Evolutionary conservation across 2,113 vertebrate species (phyloP).

Genomic region (Notarius quadriscutis): DNA sequence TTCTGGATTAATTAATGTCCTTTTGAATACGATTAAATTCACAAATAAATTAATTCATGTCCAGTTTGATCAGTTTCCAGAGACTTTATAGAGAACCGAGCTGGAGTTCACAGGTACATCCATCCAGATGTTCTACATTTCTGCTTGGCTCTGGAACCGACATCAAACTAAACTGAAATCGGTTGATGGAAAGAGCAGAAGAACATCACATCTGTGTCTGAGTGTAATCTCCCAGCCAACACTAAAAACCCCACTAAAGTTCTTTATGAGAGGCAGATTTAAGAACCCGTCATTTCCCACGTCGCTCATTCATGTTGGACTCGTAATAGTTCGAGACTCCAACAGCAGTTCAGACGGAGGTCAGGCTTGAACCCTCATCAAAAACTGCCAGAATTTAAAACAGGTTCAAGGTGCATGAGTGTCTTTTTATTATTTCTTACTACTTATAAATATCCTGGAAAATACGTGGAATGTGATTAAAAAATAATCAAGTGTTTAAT

Average conservation of each 20-base stretch:
- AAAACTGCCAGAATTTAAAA: neutral
- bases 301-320: neutral
- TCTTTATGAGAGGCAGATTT: neutral
- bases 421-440: neutral
- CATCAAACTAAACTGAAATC: neutral
- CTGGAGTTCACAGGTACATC: neutral
- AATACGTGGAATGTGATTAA: neutral
- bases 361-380: neutral
- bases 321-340: neutral
- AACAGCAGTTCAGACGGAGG: neutral
- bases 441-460: neutral
- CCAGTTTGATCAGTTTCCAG: too few relatives aligned
- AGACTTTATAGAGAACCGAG: neutral
- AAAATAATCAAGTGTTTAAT: neutral
- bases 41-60: too few relatives aligned
- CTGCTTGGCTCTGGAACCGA: neutral
- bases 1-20: too few relatives aligned
- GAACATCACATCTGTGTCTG: slow-evolving; percentile 13
- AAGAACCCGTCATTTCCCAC: neutral
- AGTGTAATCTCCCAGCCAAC: neutral
- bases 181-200: slow-evolving; percentile 6
- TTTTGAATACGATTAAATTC: too few relatives aligned
- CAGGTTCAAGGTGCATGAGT: neutral
- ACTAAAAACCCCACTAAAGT: neutral
- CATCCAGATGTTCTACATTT: slow-evolving; percentile 5